Conservation (phyloP, 2,888 invertebrate species). For the Axea sp. region DNA sequence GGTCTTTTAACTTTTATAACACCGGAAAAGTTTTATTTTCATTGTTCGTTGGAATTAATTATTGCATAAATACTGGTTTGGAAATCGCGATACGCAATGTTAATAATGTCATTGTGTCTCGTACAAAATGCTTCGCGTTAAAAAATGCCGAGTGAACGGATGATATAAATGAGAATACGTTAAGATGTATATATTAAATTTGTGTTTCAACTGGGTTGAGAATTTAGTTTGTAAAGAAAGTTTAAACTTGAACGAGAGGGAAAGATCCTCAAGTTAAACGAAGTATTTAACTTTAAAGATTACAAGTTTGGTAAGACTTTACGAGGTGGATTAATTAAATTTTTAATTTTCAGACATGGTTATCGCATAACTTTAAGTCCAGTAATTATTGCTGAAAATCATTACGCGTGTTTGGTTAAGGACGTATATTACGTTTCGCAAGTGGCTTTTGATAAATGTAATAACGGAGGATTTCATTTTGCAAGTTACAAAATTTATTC, state of each 20-base stretch:
- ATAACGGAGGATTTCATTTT: conserved; percentile 9
- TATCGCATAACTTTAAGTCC: conserved; percentile 17
- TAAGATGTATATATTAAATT: conserved; percentile 5
- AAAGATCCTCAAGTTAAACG: conserved; percentile 35
- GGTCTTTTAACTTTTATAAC: too few relatives aligned
- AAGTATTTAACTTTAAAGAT: conserved; percentile 44
- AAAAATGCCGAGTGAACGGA: too few relatives aligned
- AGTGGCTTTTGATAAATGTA: conserved; percentile 12
- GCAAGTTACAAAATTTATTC: conserved; percentile 14
- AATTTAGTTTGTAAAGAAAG: conserved; percentile 12
- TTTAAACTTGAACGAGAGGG: conserved; percentile 32
- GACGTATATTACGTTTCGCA: conserved; percentile 14
- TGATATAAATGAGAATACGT: neutral
- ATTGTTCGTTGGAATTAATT: too few relatives aligned
- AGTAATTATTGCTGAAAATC: conserved; percentile 23
- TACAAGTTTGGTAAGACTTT: conserved; percentile 28
- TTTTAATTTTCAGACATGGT: conserved; percentile 25
- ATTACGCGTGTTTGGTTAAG: conserved; percentile 11
- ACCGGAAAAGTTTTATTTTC: too few relatives aligned
- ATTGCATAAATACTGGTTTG: too few relatives aligned
- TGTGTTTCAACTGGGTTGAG: conserved; percentile 1
- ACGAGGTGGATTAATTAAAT: conserved; percentile 27
- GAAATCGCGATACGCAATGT: too few relatives aligned
- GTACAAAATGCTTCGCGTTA: too few relatives aligned
- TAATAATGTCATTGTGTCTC: too few relatives aligned